Conservation (phyloP, 1,140 invertebrate genomes). For the Panagrolaimus sp. region DNA sequence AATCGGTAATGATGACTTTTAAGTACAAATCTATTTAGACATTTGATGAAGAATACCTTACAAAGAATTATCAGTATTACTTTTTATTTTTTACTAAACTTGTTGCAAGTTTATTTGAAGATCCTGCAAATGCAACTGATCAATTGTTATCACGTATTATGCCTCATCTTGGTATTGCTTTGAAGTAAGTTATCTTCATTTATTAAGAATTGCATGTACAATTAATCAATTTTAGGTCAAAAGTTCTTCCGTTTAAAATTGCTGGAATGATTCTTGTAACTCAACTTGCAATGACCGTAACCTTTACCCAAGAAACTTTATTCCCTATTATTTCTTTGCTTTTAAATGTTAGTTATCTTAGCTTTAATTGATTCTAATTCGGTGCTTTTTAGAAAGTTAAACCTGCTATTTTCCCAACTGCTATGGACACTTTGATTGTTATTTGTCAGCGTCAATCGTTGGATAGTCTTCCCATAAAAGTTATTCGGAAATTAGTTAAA, state of each 20-base stretch:
- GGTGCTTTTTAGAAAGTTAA: conserved; percentile 23
- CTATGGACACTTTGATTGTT: conserved; percentile 27
- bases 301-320: conserved; percentile 30
- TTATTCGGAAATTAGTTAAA: not conserved
- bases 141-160: conserved; percentile 36
- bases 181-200: conserved; percentile 28
- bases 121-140: conserved; percentile 29
- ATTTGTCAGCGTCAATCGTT: conserved; percentile 32
- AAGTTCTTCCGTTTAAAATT: conserved; percentile 33
- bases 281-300: conserved; percentile 24
- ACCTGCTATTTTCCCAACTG: conserved; percentile 18
- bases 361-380: not conserved
- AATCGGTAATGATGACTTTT: not conserved
- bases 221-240: conserved; percentile 24
- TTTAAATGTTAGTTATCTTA: conserved; percentile 21
- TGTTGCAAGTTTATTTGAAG: conserved; percentile 34
- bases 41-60: conserved; percentile 29
- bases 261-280: conserved; percentile 36
- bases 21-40: conserved; percentile 11
- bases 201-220: not conserved
- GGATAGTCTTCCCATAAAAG: conserved; percentile 15
- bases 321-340: conserved; percentile 31
- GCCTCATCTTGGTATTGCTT: conserved; percentile 36
- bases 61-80: conserved; percentile 29
- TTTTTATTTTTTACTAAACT: conserved; percentile 39